Base-by-base conservation (phyloP, 2,797 vertebrate species). In the Mormyrops attenuatus region DNA sequence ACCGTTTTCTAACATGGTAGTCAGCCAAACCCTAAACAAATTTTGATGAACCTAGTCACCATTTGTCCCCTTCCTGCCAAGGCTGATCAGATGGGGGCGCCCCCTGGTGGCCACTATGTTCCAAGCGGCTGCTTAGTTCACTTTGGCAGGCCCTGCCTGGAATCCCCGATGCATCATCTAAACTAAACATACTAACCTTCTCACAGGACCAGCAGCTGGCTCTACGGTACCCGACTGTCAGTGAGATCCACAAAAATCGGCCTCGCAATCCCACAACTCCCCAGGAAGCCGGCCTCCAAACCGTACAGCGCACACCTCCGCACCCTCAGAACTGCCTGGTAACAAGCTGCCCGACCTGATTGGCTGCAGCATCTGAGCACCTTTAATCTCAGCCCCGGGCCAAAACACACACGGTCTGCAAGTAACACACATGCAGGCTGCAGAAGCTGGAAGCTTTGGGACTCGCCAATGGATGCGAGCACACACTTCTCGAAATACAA, bases 261-360 rank as follows among this genome's bases (percentile, higher is more conserved):
- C 41, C 87, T 88, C 11, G 0, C 38, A 49, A 26, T 66, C 57
- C 50, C 38, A 87, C 52, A 20, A 60, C 34, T 3, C 34, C 7
- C 34, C 38, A 88, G 30, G 50, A 89, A 84, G 88, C 85, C 87
- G 85, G 85, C 84, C 41, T n/a, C 85, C 53, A 41, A 38, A 49
- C 22, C 11, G 38, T 26, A 26, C n/a, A 0, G 15, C 5, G 38
- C 34, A 2, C 30, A 66, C 41, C 87, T 47, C 57, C 11, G 1
- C 44, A 34, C 63, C 57, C 47, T 94, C 92, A 94, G 92, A 94
- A 94, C 95, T 95, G 95, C 95, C 96, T 94, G 92, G 95, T 96
- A 96, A 96, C 95, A 95, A 91, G 92, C 90, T 91, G 92, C 94
- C 86, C 60, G 89, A 93, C 88, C 93, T 95, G 92, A 96, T 96